Evolutionary conservation across 2,113 vertebrate genomes (phyloP).

Genomic region (Prunella fulvescens): DNA sequence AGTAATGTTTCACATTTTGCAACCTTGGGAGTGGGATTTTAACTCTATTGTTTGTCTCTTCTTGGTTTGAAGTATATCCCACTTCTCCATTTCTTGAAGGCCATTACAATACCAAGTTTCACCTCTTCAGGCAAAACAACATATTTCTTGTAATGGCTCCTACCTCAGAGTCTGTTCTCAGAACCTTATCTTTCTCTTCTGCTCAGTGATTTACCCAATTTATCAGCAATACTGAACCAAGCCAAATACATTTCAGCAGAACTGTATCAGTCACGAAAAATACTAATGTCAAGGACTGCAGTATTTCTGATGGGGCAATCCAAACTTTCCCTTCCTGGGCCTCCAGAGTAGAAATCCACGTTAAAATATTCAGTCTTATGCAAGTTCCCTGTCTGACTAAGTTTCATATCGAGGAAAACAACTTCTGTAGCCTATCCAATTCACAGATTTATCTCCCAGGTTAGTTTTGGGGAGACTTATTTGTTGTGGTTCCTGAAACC

Average conservation of each 20-base stretch:
- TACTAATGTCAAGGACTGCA: background rate
- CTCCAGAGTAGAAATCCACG: background rate
- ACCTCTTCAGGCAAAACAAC: background rate
- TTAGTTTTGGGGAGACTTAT: background rate
- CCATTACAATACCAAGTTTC: background rate
- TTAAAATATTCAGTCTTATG: background rate
- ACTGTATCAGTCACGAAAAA: background rate
- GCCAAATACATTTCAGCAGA: background rate
- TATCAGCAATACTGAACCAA: background rate
- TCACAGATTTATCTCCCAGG: background rate
- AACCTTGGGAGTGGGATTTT: background rate
- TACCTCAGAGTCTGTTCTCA: background rate
- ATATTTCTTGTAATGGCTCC: background rate
- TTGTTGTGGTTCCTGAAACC: background rate
- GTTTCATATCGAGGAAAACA: background rate
- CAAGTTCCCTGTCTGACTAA: background rate
- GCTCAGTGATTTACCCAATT: background rate
- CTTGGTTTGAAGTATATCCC: background rate
- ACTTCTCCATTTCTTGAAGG: background rate
- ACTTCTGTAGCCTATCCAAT: background rate
- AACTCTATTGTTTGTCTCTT: background rate
- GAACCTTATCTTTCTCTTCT: background rate
- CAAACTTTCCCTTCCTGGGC: background rate
- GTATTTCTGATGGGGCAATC: background rate
- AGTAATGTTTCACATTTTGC: background rate